A percentile compares a stretch with the other conserved stretches of the same genome.
Evolutionary conservation across 2,113 vertebrate species (phyloP).

Genomic region (Chaetops frenatus): DNA sequence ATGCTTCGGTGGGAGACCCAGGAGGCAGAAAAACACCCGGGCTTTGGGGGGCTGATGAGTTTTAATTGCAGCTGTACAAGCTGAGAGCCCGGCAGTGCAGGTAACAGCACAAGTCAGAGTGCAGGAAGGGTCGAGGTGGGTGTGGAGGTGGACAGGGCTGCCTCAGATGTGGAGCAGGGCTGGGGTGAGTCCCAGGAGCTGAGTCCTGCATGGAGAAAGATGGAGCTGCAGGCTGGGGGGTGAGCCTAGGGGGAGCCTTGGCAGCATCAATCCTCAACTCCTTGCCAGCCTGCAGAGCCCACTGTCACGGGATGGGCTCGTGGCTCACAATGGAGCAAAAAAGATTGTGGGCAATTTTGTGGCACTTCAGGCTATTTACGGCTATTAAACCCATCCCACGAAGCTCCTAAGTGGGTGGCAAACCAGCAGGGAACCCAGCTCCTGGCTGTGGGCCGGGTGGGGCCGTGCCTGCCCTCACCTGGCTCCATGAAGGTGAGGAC

Average conservation of each 20-base stretch:
- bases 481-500: slow-evolving; percentile 82
- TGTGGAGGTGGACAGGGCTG: neutral
- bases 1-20: neutral
- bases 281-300: neutral
- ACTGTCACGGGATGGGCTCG: fast-evolving
- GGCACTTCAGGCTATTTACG: neutral
- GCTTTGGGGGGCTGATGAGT: neutral
- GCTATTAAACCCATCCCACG: neutral
- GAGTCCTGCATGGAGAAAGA: neutral
- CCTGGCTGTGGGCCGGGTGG: fast-evolving
- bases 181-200: neutral
- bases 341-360: neutral
- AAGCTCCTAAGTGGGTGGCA: neutral
- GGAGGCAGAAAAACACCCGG: neutral
- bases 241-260: neutral
- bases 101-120: neutral
- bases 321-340: too few relatives aligned
- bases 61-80: neutral
- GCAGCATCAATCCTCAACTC: neutral
- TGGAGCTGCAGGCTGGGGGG: neutral
- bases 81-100: neutral
- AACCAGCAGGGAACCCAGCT: neutral
- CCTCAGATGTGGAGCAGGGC: neutral
- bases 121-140: neutral
- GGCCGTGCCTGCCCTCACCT: slow-evolving; percentile 66